phyloP scores from a whole-genome alignment of 2,888 invertebrate genomes.

The Artemia sinica region DNA sequence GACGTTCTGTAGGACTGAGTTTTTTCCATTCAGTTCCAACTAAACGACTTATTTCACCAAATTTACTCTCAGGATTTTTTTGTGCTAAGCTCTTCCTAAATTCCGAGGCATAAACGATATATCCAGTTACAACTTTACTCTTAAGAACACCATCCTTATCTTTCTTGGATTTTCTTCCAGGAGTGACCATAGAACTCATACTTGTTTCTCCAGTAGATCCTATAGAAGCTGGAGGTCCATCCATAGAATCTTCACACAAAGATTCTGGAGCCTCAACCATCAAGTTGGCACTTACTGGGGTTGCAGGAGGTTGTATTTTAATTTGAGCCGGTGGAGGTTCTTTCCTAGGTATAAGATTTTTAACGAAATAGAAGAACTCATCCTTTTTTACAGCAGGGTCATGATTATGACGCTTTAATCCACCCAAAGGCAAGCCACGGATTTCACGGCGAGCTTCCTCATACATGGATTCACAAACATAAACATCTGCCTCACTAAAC shows the following conservation, averaged over 20 bases:
- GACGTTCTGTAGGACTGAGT: conserved; percentile 66
- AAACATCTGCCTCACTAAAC: conserved; percentile 76
- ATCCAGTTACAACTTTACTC: conserved; percentile 79
- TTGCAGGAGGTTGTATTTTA: conserved; percentile 16
- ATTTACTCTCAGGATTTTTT: conserved; percentile 81
- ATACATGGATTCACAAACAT: conserved; percentile 76
- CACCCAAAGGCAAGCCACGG: conserved; percentile 47
- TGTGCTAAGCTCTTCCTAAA: conserved; percentile 77
- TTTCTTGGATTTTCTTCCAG: conserved; percentile 21
- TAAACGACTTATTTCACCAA: conserved; percentile 63
- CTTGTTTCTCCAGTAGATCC: conserved; percentile 38
- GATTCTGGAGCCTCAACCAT: conserved; percentile 31
- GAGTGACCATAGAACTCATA: conserved; percentile 20
- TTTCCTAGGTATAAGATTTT: conserved; percentile 17
- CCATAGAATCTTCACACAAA: conserved; percentile 54
- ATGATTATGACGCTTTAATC: conserved; percentile 59
- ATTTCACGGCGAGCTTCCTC: conserved; percentile 68
- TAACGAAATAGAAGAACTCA: conserved; percentile 65
- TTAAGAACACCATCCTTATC: conserved; percentile 46
- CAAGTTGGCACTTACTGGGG: conserved; percentile 25
- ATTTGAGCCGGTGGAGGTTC: conserved; percentile 16
- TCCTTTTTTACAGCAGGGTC: conserved; percentile 68
- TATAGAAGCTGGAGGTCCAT: conserved; percentile 58
- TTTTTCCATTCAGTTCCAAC: conserved; percentile 84
- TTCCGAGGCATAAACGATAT: conserved; percentile 94